Evolutionary conservation across 2,797 vertebrate species (phyloP).

Genomic region (Enteromius viviparus): DNA sequence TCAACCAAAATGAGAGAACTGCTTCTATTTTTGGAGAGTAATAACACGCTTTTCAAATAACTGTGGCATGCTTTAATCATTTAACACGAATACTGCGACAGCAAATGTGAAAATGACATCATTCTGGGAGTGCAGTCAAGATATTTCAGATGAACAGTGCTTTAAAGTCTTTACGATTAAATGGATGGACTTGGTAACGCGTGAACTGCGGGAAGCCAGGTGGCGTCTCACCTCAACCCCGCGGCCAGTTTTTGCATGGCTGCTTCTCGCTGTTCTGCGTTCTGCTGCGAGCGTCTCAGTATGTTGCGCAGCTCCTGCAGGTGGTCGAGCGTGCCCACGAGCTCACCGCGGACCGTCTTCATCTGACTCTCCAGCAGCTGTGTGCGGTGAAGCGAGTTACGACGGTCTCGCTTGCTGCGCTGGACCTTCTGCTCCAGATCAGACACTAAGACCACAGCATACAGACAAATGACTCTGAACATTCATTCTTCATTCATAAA

Average conservation of each 20-base stretch:
- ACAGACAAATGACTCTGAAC: background rate
- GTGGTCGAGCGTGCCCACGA: slow-evolving; percentile 83
- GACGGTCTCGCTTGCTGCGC: slow-evolving; percentile 80
- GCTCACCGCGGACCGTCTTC: slow-evolving; percentile 82
- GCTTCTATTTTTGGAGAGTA: slow-evolving; percentile 6
- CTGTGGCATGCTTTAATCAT: background rate
- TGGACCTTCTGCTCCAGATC: slow-evolving; percentile 89
- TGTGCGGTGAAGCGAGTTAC: slow-evolving; percentile 84
- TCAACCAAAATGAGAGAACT: slow-evolving; percentile 11
- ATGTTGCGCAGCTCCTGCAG: slow-evolving; percentile 85
- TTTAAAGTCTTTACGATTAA: background rate
- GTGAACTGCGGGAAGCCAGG: slow-evolving; percentile 1
- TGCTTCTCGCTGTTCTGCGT: slow-evolving; percentile 86
- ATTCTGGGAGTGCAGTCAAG: background rate
- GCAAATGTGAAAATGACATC: background rate
- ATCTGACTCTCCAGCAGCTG: slow-evolving; percentile 87
- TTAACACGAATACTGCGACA: background rate
- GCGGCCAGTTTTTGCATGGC: slow-evolving; percentile 85
- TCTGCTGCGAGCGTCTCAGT: slow-evolving; percentile 84
- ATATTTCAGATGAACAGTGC: background rate
- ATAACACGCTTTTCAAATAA: background rate
- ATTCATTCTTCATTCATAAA: background rate
- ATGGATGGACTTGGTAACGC: background rate
- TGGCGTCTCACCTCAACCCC: slow-evolving; percentile 81
- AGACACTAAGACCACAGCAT: slow-evolving; percentile 73